Conservation (phyloP, 1,140 invertebrate species). For the Drosophila orena region DNA sequence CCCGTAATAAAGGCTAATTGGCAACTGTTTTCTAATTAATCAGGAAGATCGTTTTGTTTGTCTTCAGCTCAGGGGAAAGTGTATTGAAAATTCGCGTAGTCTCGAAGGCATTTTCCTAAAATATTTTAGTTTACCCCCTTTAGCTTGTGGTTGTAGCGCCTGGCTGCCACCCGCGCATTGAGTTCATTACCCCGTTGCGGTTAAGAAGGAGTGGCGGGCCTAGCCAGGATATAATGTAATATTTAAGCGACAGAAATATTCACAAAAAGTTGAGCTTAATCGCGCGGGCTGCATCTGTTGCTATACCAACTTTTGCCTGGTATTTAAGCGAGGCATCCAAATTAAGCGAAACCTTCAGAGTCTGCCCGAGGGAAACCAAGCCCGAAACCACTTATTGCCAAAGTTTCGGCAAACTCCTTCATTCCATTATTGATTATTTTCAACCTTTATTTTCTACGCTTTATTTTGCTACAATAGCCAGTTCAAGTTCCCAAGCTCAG, state of each 20-base stretch:
- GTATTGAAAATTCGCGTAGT: not conserved
- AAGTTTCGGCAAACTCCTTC: conserved; percentile 28
- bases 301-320: conserved; percentile 5
- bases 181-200: conserved; percentile 72
- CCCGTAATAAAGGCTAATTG: not conserved
- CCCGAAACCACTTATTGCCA: conserved; percentile 61
- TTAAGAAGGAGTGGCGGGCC: conserved; percentile 1
- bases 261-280: conserved; percentile 3
- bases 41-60: not conserved
- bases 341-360: conserved; percentile 6
- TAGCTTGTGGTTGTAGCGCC: conserved; percentile 14
- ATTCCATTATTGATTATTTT: conserved; percentile 62
- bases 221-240: conserved; percentile 5
- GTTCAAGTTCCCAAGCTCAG: conserved; percentile 8
- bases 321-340: conserved; percentile 13
- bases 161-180: conserved; percentile 43
- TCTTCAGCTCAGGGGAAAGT: not conserved
- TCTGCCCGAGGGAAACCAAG: conserved; percentile 13
- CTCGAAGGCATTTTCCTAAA: not conserved
- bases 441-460: conserved; percentile 26
- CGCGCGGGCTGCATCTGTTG: conserved; percentile 21
- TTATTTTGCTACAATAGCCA: conserved; percentile 7
- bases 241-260: conserved; percentile 10
- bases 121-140: conserved; percentile 1
- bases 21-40: not conserved